Percentiles rank a stretch among this genome's conserved stretches.
Conservation (phyloP, 37 sponge, comb jelly and placozoan genomes). For the Hexactinellida sp. region DNA sequence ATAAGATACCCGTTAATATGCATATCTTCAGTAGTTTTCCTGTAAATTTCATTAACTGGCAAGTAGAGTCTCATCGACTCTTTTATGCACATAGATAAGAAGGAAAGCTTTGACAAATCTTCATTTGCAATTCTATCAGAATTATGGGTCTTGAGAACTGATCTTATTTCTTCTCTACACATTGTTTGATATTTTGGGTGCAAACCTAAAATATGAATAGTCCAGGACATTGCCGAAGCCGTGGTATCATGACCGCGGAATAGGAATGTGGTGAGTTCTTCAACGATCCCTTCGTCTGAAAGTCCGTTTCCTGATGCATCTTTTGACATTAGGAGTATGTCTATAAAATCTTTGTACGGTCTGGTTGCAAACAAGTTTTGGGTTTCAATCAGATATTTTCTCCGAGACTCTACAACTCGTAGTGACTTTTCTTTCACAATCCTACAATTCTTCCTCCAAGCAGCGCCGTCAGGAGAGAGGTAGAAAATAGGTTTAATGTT, state of each 20-base stretch:
- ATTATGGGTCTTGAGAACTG: too few species aligned
- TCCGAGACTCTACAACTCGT: too few species aligned
- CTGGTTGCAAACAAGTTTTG: background rate
- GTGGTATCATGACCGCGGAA: background rate
- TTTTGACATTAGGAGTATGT: background rate
- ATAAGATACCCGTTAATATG: too few species aligned
- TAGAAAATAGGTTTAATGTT: slow-evolving; percentile 29
- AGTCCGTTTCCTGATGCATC: background rate
- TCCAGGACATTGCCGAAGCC: background rate
- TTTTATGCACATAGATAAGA: too few species aligned
- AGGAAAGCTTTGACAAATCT: too few species aligned
- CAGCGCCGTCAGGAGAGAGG: slow-evolving; percentile 33
- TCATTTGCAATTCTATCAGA: too few species aligned
- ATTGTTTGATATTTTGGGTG: background rate
- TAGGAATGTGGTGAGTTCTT: background rate
- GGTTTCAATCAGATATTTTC: background rate
- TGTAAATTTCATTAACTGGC: too few species aligned
- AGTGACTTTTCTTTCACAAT: slow-evolving; percentile 30
- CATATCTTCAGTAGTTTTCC: too few species aligned
- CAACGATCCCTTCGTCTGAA: background rate
- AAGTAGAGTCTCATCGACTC: too few species aligned
- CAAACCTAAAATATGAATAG: background rate
- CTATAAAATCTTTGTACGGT: background rate
- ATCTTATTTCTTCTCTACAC: too few species aligned
- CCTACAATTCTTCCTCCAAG: slow-evolving; percentile 17